phyloP scores from a whole-genome alignment of 1,140 invertebrate genomes.

The Spodoptera frugiperda region DNA sequence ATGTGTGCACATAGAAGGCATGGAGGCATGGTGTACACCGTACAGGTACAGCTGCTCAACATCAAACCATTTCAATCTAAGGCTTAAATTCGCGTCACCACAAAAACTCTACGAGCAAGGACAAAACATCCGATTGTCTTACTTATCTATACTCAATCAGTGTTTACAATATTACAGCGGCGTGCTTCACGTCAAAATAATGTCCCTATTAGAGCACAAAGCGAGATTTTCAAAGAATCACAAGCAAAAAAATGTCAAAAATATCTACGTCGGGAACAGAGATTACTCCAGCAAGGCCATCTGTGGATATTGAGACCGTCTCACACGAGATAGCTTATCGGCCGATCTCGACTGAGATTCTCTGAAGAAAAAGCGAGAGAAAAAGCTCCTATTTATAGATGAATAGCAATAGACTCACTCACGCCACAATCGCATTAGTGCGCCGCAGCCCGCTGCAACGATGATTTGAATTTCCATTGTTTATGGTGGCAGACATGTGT shows the following conservation, averaged over 20 bases:
- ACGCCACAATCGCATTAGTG: conserved; percentile 83
- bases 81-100: conserved; percentile 50
- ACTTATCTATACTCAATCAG: conserved; percentile 84
- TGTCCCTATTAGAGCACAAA: conserved; percentile 84
- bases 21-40: too few species aligned
- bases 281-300: conserved; percentile 84
- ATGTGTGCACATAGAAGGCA: background rate
- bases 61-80: conserved; percentile 42
- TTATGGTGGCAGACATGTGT: conserved; percentile 86
- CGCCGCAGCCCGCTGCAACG: conserved; percentile 74
- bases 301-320: conserved; percentile 86
- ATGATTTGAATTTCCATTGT: conserved; percentile 86
- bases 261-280: conserved; percentile 73
- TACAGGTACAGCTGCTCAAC: conserved; percentile 39
- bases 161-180: conserved; percentile 83
- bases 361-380: conserved; percentile 84
- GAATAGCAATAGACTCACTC: conserved; percentile 78
- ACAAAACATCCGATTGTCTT: conserved; percentile 74
- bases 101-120: conserved; percentile 71
- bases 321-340: conserved; percentile 84
- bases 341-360: conserved; percentile 81
- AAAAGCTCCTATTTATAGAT: conserved; percentile 85
- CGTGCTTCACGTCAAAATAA: conserved; percentile 84
- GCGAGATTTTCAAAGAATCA: conserved; percentile 79
- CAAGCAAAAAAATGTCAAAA: conserved; percentile 80